Base-by-base conservation (phyloP, 1,140 invertebrate species). In the Meloidogyne exigua region DNA sequence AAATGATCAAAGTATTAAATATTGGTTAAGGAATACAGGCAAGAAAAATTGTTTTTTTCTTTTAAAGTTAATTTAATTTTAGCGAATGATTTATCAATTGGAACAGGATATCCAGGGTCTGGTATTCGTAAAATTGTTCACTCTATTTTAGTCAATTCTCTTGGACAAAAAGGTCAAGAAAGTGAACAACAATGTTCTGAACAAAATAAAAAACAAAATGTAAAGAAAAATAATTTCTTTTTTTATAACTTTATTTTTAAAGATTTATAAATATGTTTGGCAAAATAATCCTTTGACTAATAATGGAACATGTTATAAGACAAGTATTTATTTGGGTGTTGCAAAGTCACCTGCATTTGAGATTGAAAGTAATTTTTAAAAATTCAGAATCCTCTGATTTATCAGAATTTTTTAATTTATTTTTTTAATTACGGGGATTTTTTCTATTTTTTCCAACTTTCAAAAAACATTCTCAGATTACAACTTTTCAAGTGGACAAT, bases 301-400 rank as follows among this genome's bases (percentile, higher is more conserved):
- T n/a, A 78, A 72, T 32, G 68, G 18, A 10, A 42, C 28, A 7
- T 80, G 79, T 66, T 80, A 78, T 64, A n/a, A 57, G 25, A 69
- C 74, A 10, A 63, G 65, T 65, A 72, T 82, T n/a, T 82, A 80
- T 36, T 18, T 18, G 23, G 79, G 79, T 15, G 15, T 10, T 13
- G 79, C 77, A 26, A 79, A 65, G 26, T 80, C 79, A 21, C 79
- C 79, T 18, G 79, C 79, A 36, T 80, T 80, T 71, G 72, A 81
- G 7, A 79, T 79, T 74, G 18, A 42, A 42, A 64, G 77, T 39
- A n/a, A 64, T 44, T 44, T 23, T 44, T 57, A 64, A 25, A 28
- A 39, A 12, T 12, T n/a, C 25, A 11, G 25, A 44, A 39, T 72
- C 36, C 12, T 70, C 28, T 32, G 28, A 32, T 32, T 32, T 32